Conservation (phyloP, 2,113 vertebrate genomes). For the Corydoras maculifer region DNA sequence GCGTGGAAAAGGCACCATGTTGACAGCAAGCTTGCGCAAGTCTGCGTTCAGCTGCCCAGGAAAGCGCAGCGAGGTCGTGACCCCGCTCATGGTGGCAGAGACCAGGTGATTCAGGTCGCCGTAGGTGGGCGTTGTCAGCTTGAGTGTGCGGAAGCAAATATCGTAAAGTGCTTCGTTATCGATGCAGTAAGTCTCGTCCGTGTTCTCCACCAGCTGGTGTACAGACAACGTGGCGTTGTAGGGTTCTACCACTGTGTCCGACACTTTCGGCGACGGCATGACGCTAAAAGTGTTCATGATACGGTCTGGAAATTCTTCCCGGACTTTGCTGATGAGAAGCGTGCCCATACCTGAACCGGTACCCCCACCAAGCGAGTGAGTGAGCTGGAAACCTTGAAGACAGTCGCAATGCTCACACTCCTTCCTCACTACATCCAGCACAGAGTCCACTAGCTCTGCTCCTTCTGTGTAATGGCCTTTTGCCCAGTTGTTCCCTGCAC, state of each 20-base stretch:
- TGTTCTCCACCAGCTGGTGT: slow-evolving; percentile 91
- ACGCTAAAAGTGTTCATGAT: slow-evolving; percentile 97
- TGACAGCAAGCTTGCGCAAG: slow-evolving; percentile 85
- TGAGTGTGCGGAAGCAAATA: slow-evolving; percentile 91
- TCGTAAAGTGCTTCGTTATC: slow-evolving; percentile 92
- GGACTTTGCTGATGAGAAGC: slow-evolving; percentile 88
- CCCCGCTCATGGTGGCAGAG: slow-evolving; percentile 88
- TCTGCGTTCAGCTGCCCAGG: slow-evolving; percentile 87
- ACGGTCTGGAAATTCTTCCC: slow-evolving; percentile 87
- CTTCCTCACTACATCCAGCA: slow-evolving; percentile 83
- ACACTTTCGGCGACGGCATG: slow-evolving; percentile 92
- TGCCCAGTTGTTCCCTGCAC: slow-evolving; percentile 93
- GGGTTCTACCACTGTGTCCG: slow-evolving; percentile 88
- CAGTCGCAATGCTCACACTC: slow-evolving; percentile 89
- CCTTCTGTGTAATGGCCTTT: slow-evolving; percentile 94
- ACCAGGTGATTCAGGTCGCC: slow-evolving; percentile 89
- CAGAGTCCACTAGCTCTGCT: slow-evolving; percentile 83
- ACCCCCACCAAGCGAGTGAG: slow-evolving; percentile 79
- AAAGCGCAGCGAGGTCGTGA: slow-evolving; percentile 84
- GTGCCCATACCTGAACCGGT: slow-evolving; percentile 92
- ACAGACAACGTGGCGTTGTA: slow-evolving; percentile 87
- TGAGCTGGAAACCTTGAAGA: slow-evolving; percentile 85
- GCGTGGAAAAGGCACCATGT: slow-evolving; percentile 90
- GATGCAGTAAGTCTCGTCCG: slow-evolving; percentile 93
- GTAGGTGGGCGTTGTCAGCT: slow-evolving; percentile 85